phyloP scores from a whole-genome alignment of 2,888 invertebrate genomes.

The Phoenoteleia sp. region DNA sequence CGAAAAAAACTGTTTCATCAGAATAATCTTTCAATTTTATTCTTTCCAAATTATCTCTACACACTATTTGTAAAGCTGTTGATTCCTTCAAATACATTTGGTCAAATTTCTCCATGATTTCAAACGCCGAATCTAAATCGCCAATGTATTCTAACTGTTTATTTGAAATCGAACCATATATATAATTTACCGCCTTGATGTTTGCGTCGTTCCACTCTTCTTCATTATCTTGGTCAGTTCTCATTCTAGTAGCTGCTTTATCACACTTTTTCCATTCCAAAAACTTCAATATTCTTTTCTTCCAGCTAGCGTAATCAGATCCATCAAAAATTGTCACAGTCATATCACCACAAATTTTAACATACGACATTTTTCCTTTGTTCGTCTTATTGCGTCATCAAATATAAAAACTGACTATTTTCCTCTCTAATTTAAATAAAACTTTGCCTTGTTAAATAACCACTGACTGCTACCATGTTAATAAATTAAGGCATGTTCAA shows the following conservation, averaged over 20 bases:
- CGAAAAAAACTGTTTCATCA: conserved; percentile 68
- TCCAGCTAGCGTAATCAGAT: conserved; percentile 63
- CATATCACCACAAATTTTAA: conserved; percentile 59
- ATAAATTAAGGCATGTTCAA: too few relatives aligned
- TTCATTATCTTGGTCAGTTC: conserved; percentile 12
- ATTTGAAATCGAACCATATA: conserved; percentile 14
- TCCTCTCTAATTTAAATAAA: not conserved
- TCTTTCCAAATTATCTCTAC: conserved; percentile 60
- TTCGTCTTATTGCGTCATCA: not conserved
- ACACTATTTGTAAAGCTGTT: conserved; percentile 69
- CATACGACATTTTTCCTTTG: conserved; percentile 31
- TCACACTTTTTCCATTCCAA: conserved; percentile 56
- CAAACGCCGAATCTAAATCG: conserved; percentile 27
- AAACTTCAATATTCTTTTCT: conserved; percentile 55
- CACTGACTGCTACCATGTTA: not conserved
- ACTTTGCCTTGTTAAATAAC: not conserved
- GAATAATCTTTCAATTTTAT: conserved; percentile 66
- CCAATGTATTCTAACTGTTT: conserved; percentile 66
- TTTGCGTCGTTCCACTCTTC: conserved; percentile 36
- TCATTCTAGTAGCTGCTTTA: conserved; percentile 24
- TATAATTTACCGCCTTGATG: conserved; percentile 43
- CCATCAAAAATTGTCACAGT: conserved; percentile 68
- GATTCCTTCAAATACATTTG: conserved; percentile 71
- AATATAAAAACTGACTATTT: too few relatives aligned
- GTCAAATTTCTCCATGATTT: conserved; percentile 73